These are phyloP conservation scores for Parotocinclus haroldoi DNA, from an alignment of 2,797 vertebrate genomes.

Conservation along the genomic window DNA sequence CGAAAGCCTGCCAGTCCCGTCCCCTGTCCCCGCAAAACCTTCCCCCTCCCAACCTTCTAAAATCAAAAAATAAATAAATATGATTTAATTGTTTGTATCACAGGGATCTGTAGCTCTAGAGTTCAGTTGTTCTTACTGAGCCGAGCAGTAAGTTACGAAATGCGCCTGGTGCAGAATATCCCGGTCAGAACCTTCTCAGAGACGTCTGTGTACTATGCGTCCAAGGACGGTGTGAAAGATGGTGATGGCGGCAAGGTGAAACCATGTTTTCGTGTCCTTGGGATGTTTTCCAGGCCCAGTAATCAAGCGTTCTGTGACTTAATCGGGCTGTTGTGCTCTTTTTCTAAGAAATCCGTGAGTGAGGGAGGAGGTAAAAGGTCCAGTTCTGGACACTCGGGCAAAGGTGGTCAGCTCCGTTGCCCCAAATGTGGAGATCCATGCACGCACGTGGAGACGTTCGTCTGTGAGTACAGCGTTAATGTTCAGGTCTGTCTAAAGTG, in stretches of 20 bases:
- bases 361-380: slow-evolving; percentile 69
- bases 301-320: neutral
- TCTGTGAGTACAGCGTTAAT: slow-evolving; percentile 77
- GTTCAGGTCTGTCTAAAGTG: no score
- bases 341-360: slow-evolving; percentile 74
- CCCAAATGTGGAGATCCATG: slow-evolving; percentile 86
- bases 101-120: slow-evolving; percentile 74
- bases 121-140: slow-evolving; percentile 70
- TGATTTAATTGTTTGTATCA: slow-evolving; percentile 6
- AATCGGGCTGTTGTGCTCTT: neutral
- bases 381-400: slow-evolving; percentile 76
- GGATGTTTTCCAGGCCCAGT: neutral
- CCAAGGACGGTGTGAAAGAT: slow-evolving; percentile 82
- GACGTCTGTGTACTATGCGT: slow-evolving; percentile 79
- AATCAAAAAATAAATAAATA: no score
- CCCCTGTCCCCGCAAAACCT: no score
- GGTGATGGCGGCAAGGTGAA: slow-evolving; percentile 80
- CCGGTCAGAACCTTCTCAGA: slow-evolving; percentile 77
- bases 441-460: slow-evolving; percentile 86
- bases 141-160: slow-evolving; percentile 69
- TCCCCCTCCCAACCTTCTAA: no score
- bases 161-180: slow-evolving; percentile 62
- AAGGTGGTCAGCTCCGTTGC: slow-evolving; percentile 83
- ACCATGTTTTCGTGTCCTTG: no score
- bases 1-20: no score